Percentiles rank a stretch among this genome's conserved stretches.
These are phyloP conservation scores for Ptychobarbus kaznakovi DNA, from an alignment of 2,797 vertebrate genomes.

Conservation along the genomic window DNA sequence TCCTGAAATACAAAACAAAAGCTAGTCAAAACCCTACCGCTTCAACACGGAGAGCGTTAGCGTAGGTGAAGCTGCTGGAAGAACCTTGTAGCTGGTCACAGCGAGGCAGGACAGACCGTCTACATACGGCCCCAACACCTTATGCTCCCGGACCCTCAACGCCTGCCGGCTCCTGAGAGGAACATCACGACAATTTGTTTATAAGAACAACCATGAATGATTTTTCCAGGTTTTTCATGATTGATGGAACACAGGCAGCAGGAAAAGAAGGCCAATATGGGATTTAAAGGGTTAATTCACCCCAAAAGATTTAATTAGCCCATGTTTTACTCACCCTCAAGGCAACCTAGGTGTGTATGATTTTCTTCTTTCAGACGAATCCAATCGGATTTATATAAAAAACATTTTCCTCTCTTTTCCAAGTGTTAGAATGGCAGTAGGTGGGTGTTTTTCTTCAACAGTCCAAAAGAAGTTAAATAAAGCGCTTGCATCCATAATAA, in stretches of 20 bases:
- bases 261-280: background rate
- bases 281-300: background rate
- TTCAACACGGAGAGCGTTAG: background rate
- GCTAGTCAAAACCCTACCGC: background rate
- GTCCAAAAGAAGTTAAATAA: too few relatives aligned
- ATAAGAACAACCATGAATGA: background rate
- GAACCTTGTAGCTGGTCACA: constrained; percentile 93
- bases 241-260: background rate
- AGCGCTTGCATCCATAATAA: too few relatives aligned
- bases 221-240: background rate
- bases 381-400: too few relatives aligned
- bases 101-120: constrained; percentile 96
- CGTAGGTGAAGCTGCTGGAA: background rate
- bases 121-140: constrained; percentile 94
- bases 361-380: too few relatives aligned
- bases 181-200: background rate
- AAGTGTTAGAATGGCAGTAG: too few relatives aligned
- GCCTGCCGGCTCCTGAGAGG: constrained; percentile 86
- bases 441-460: too few relatives aligned
- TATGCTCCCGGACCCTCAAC: constrained; percentile 94
- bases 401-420: too few relatives aligned
- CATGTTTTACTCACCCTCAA: too few relatives aligned
- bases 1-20: constrained; percentile 76
- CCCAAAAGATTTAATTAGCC: background rate
- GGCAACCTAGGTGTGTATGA: too few relatives aligned